Percentiles rank a stretch among this genome's conserved stretches.
Evolutionary conservation across 2,888 invertebrate genomes (phyloP).

Genomic region (Chromoteleia sp.): DNA sequence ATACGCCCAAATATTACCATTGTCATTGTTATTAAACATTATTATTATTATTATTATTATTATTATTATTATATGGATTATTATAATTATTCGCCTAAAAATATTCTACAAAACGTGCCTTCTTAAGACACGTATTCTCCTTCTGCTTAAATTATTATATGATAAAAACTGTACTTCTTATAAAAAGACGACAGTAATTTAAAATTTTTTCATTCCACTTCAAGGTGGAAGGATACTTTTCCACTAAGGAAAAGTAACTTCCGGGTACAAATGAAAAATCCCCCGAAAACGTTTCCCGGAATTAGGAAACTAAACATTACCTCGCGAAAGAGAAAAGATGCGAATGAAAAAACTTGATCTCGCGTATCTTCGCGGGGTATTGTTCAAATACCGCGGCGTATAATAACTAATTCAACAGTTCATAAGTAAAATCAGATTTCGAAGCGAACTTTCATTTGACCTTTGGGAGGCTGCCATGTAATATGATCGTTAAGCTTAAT

Average conservation of each 20-base stretch:
- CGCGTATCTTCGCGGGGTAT: conserved; percentile 1
- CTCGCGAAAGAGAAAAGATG: neutral
- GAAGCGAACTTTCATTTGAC: conserved; percentile 55
- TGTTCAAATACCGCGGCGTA: conserved; percentile 28
- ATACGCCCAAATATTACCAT: too few species aligned
- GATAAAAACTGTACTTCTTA: too few species aligned
- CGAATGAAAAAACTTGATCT: conserved; percentile 2
- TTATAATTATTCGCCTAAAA: too few species aligned
- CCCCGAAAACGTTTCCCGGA: conserved; percentile 23
- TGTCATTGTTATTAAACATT: too few species aligned
- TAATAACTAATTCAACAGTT: conserved; percentile 56
- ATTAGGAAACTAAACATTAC: conserved; percentile 31
- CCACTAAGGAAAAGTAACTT: conserved; percentile 21
- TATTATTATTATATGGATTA: too few species aligned
- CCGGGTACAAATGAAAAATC: conserved; percentile 18
- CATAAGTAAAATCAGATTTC: conserved; percentile 63
- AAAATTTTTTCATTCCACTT: neutral
- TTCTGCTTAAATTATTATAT: too few species aligned
- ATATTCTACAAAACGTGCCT: too few species aligned
- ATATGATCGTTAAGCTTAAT: conserved; percentile 60
- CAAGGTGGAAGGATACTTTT: neutral
- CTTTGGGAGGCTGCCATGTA: conserved; percentile 59
- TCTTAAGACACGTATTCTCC: too few species aligned
- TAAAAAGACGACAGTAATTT: conserved; percentile 10
- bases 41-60: too few species aligned